Base-by-base conservation (phyloP, 2,113 vertebrate species). In the Psilopsiagon aymara region DNA sequence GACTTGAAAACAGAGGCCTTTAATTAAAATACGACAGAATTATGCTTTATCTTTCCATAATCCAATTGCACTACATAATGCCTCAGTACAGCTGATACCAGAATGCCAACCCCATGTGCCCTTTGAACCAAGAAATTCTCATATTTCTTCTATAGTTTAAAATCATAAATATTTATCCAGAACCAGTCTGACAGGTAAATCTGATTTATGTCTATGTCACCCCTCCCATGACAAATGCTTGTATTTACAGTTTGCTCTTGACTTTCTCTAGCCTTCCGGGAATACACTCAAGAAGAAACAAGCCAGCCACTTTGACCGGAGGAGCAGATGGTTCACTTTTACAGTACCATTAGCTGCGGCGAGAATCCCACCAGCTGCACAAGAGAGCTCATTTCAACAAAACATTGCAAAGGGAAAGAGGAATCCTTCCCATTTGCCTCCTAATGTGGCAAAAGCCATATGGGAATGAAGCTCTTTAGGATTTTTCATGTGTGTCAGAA, bases 321-420 rank as follows among this genome's bases (percentile, higher is more conserved):
- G 92, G 67, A 95, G 84, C 96, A 97, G 95, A 97, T 96, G 96
- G 96, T 59, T 96, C 86, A 7, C 92, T 91, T 41, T 87, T 75
- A 74, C 86, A 73, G 96, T 28, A 81, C 92, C 95, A 97, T 96
- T 95, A 94, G 92, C 91, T 57, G 94, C 13, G 13, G 95, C 0
- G 5, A 95, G 91, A 91, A 96, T 73, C 96, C 92, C 90, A 92
- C 92, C 92, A 94, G 96, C 95, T 96, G 94, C 91, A 95, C 7
- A 0, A 68, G 77, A 78, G 47, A 80, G 95, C 94, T 96, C 94
- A 85, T 92, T 93, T 96, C 83, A 80, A 75, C 86, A 63, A 92
- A 96, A 92, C 55, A 77, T 28, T 81, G n/a, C n/a, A 13, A 73
- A 39, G 68, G 92, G 81, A 94, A 86, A 90, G 49, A 93, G n/a